A percentile compares a stretch with the other conserved stretches of the same genome.
phyloP scores from a whole-genome alignment of 35 echinoderm and acorn worm species.

The Apostichopus californicus region DNA sequence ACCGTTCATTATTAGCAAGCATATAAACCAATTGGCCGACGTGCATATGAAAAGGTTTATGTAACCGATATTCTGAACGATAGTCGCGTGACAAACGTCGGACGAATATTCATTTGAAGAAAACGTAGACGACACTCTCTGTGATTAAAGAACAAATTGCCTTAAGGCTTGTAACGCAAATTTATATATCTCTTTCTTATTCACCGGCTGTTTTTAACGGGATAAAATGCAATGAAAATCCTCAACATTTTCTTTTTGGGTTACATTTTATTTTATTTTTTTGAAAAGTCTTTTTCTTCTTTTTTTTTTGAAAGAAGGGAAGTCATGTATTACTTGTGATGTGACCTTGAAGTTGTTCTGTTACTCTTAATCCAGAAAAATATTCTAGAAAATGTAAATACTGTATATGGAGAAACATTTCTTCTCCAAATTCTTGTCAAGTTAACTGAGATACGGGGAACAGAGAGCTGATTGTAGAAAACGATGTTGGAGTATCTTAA shows the following conservation, averaged over 20 bases:
- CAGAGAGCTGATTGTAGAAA: no score
- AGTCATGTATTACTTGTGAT: no score
- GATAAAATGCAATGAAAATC: not conserved
- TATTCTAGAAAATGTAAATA: no score
- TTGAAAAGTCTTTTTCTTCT: no score
- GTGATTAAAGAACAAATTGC: not conserved
- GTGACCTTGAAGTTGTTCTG: no score
- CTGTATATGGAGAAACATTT: no score
- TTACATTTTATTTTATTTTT: not conserved
- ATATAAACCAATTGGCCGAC: not conserved
- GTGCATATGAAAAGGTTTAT: not conserved
- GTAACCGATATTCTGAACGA: not conserved
- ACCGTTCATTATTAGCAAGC: not conserved
- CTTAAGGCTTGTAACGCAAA: not conserved
- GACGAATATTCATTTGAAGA: conserved; percentile 5
- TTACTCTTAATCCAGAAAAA: no score
- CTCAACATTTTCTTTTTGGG: not conserved
- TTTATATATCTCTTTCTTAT: not conserved
- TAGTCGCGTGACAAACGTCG: conserved; percentile 9
- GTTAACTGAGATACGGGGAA: no score
- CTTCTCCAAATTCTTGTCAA: no score
- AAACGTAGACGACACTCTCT: not conserved
- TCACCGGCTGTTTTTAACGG: not conserved
- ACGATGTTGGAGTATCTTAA: no score
- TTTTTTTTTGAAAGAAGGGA: no score